phyloP scores from a whole-genome alignment of 2,113 vertebrate genomes.

The Callipepla californica region DNA sequence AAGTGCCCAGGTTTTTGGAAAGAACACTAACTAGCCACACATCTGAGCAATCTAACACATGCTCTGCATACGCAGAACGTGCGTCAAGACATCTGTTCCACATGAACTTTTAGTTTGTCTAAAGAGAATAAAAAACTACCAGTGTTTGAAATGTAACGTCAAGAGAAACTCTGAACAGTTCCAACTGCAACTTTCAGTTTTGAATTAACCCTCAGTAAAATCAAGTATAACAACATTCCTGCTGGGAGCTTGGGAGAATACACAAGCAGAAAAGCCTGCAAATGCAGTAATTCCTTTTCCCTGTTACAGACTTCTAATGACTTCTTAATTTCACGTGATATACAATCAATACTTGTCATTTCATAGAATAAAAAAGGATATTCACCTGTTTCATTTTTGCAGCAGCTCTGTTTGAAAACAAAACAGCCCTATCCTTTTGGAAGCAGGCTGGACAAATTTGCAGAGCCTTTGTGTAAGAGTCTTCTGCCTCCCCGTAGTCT shows the following conservation, averaged over 20 bases:
- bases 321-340: not conserved
- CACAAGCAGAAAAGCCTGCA: not conserved
- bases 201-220: not conserved
- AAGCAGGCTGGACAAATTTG: slow-evolving; percentile 83
- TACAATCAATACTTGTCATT: not conserved
- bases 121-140: not conserved
- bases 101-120: not conserved
- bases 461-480: slow-evolving; percentile 83
- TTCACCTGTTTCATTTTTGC: slow-evolving; percentile 89
- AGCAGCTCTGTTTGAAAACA: slow-evolving; percentile 91
- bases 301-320: not conserved
- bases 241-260: not conserved
- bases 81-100: not conserved
- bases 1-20: not conserved
- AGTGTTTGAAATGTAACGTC: not conserved
- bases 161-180: not conserved
- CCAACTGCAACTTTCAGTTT: not conserved
- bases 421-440: slow-evolving; percentile 85
- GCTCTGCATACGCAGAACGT: not conserved
- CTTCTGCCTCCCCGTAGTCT: slow-evolving; percentile 86
- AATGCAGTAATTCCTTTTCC: not conserved
- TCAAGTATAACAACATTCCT: not conserved
- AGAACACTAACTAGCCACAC: not conserved
- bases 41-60: not conserved
- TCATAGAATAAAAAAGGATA: not conserved